Evolutionary conservation across 2,888 invertebrate genomes (phyloP), one percentile per base, ranked within the genome.

Genomic region (Pyrochroa serraticornis): DNA sequence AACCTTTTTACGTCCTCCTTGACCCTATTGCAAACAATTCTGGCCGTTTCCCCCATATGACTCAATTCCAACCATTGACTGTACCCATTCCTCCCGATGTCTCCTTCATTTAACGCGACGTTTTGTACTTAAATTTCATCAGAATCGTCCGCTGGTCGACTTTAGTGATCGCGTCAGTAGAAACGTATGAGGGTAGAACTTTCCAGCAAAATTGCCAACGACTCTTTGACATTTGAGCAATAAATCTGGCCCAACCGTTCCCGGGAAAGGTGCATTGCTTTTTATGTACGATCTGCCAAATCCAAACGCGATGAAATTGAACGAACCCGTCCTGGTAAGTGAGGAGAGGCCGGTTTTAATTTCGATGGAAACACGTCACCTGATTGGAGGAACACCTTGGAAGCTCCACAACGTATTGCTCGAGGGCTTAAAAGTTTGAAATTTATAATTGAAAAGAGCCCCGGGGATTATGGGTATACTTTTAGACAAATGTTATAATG

Each of bases 241-340:
- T 50, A 50, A 50, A 50, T 50, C 50, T 50, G 50, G 50, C 3
- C 50, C 43, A 42, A 42, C 50, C 50, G 31, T 35, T 13, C 36
- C 50, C 42, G 50, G 43, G 42, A 42, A 50, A 50, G 50, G 50
- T 50, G 50, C 43, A 50, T 36, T 50, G 52, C 45, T 52, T 52
- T 52, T 52, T 45, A 52, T 45, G 45, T 52, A 52, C 44, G 52
- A 52, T 52, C 52, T 52, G 52, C 52, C 52, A 52, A 52, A 52
- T 44, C 37, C 52, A 52, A 52, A 52, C 52, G 2, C 22, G 22
- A 22, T 22, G 22, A 52, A 52, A 52, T 52, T 44, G 52, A 22
- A 22, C 22, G 22, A 22, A 22, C 3, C 22, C 2, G 22, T n/a
- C n/a, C n/a, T 22, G 22, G 22, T 5, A 22, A 22, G 22, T 22